Conservation (phyloP, 2,888 invertebrate species). For the Hypolimnas misippus region DNA sequence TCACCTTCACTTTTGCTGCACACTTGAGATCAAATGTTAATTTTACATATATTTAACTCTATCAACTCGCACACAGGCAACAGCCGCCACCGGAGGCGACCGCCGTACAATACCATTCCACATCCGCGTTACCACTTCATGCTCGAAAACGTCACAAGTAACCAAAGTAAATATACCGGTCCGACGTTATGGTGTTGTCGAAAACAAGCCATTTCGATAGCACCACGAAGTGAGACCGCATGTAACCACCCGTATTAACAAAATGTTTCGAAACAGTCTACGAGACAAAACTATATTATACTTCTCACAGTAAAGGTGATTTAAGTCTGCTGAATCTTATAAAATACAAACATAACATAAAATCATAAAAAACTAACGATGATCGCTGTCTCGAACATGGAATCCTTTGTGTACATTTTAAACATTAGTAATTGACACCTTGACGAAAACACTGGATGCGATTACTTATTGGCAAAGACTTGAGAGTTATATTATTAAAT, state of each 20-base stretch:
- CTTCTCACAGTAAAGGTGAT: constrained; percentile 65
- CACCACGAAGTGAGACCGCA: constrained; percentile 48
- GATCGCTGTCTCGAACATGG: constrained; percentile 48
- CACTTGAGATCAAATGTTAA: constrained; percentile 84
- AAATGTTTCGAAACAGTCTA: constrained; percentile 38
- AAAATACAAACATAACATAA: constrained; percentile 23
- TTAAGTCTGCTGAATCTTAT: constrained; percentile 56
- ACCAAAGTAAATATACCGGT: constrained; percentile 21
- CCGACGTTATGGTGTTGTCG: constrained; percentile 12
- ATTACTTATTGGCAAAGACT: constrained; percentile 44
- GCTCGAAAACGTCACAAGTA: constrained; percentile 47
- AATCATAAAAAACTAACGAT: constrained; percentile 33
- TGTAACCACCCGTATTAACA: constrained; percentile 25
- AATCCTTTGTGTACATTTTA: constrained; percentile 48
- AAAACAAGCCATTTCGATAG: constrained; percentile 34
- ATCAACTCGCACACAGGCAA: constrained; percentile 76
- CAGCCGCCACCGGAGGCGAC: constrained; percentile 60
- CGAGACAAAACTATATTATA: constrained; percentile 72
- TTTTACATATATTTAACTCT: constrained; percentile 78
- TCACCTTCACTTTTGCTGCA: constrained; percentile 80
- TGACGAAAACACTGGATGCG: constrained; percentile 46
- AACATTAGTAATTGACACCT: constrained; percentile 57
- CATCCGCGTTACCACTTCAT: constrained; percentile 45
- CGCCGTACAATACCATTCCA: constrained; percentile 32
- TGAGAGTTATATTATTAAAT: constrained; percentile 34